Evolutionary conservation across 2,113 vertebrate genomes (phyloP), one percentile per base, ranked within the genome.

Genomic region (Urocynchramus pylzowi): DNA sequence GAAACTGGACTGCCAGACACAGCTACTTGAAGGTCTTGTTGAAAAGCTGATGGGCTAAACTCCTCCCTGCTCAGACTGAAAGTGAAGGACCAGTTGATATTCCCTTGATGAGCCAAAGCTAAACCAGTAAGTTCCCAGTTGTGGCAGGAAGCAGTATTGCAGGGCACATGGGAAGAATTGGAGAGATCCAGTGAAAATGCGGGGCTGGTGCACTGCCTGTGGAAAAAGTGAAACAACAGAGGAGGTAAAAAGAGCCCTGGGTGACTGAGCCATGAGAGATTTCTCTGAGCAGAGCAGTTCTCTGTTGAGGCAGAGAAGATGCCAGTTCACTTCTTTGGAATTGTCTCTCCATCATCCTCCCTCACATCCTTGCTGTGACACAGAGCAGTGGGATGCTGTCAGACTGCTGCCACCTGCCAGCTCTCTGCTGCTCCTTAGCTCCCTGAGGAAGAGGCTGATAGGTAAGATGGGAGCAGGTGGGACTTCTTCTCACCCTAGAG

Each of bases 71-170:
- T 68, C 20, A 50, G 45, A 78, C 5, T 65, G 39, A 54, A 83
- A 71, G 26, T 42, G 16, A 63, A 71, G 30, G 26, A 54, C 13
- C 16, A 16, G 20, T 35, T 45, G 28, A 53, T 33, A 79, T 7
- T 3, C 28, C 28, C 42, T 56, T 73, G n/a, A 60, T 52, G n/a
- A 91, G 44, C 3, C 44, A 86, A 69, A 93, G 39, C 0, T 30
- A 50, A 79, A 71, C 11, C 1, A 33, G 0, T 57, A 74, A 49
- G 10, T 59, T 59, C 23, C 22, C 30, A n/a, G 0, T 3, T 11
- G 52, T 79, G 44, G 20, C 53, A 80, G 44, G 26, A 30, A 52
- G 10, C 11, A 84, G 12, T 15, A 31, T 7, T 60, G 9, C 39
- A 90, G 75, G 10, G 16, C 11, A 53, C 23, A 60, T 14, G 39